A percentile compares a stretch with the other conserved stretches of the same genome.
phyloP scores from a whole-genome alignment of 2,888 invertebrate species.

The Agrochola circellaris region DNA sequence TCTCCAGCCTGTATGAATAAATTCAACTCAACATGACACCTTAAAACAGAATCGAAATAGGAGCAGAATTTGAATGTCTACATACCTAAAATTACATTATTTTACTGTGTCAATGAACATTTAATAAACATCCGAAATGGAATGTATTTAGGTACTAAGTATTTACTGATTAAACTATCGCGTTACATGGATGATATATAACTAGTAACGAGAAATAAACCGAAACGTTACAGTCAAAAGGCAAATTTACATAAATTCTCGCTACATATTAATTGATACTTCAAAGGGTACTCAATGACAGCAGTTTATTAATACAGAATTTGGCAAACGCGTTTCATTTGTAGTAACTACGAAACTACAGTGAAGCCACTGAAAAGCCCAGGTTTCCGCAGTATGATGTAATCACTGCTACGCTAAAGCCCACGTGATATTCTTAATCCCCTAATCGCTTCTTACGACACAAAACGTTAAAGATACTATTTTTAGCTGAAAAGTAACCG shows the following conservation, averaged over 20 bases:
- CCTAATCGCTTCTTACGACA: constrained; percentile 8
- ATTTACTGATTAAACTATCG: neutral
- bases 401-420: constrained; percentile 25
- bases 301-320: constrained; percentile 11
- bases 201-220: constrained; percentile 12
- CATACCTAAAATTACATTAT: neutral
- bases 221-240: neutral
- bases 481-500: neutral
- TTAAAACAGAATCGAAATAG: constrained; percentile 12
- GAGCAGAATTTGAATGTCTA: neutral
- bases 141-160: neutral
- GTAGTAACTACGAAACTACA: neutral
- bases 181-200: neutral
- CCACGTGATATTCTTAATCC: constrained; percentile 17
- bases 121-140: neutral
- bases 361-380: constrained; percentile 31
- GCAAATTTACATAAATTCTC: neutral
- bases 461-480: neutral
- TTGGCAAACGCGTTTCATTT: neutral
- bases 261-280: constrained; percentile 4
- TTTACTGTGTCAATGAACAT: neutral
- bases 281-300: neutral
- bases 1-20: neutral
- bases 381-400: constrained; percentile 51
- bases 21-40: neutral